phyloP scores from a whole-genome alignment of 2,113 vertebrate genomes.

The Corythaixoides concolor region DNA sequence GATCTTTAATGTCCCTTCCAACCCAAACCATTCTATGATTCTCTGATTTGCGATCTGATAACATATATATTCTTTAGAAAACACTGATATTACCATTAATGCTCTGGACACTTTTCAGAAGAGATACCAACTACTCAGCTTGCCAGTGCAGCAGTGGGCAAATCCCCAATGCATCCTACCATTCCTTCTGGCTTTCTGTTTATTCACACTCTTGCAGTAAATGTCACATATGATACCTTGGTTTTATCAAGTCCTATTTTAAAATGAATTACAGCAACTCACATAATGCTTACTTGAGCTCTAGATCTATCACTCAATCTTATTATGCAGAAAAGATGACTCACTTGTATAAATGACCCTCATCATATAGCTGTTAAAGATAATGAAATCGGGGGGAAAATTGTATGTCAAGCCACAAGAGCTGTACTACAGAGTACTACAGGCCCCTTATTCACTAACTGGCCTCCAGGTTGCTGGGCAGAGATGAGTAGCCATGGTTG shows the following conservation, averaged over 20 bases:
- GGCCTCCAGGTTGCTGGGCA: background rate
- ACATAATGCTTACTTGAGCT: background rate
- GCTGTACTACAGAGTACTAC: background rate
- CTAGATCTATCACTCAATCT: background rate
- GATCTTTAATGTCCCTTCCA: too few relatives aligned
- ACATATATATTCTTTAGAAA: background rate
- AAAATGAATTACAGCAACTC: background rate
- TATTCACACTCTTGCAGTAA: conserved; percentile 31
- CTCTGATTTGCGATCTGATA: background rate
- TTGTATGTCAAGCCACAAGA: background rate
- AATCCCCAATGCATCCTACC: background rate
- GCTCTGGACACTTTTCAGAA: background rate
- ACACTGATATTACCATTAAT: conserved; percentile 3
- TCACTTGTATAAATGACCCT: conserved; percentile 17
- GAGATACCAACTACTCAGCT: background rate
- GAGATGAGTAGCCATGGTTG: background rate
- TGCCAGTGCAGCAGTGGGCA: background rate
- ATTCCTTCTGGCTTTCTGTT: background rate
- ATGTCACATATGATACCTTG: background rate
- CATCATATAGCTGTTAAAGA: background rate
- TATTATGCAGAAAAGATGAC: conserved; percentile 15
- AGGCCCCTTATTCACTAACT: background rate
- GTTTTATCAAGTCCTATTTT: conserved; percentile 20
- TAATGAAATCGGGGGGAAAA: background rate
- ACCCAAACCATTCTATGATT: too few relatives aligned